Evolutionary conservation across 2,888 invertebrate species (phyloP).

Genomic region (Ecdyonurus torrentis): DNA sequence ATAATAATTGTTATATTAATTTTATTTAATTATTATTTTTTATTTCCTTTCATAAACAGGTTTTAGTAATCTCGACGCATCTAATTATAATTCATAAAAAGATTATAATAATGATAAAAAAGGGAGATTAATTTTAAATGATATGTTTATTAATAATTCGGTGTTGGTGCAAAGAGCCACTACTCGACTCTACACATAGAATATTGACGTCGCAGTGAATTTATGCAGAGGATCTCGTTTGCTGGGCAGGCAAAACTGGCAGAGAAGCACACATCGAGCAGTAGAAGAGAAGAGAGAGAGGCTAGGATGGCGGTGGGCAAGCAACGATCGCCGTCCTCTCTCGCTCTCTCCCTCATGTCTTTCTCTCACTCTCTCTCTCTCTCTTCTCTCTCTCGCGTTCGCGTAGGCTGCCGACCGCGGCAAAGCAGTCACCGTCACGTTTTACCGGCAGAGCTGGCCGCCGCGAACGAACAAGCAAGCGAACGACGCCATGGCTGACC

Average conservation of each 20-base stretch:
- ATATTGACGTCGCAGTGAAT: neutral
- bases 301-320: neutral
- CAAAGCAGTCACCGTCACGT: neutral
- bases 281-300: neutral
- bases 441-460: neutral
- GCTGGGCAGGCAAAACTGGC: too few relatives aligned
- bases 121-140: neutral
- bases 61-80: neutral
- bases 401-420: neutral
- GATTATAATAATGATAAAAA: too few relatives aligned
- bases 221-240: neutral
- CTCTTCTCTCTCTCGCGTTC: neutral
- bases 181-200: neutral
- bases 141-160: neutral
- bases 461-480: constrained; percentile 7
- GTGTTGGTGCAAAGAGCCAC: neutral
- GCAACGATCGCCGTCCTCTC: neutral
- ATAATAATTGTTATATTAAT: too few relatives aligned
- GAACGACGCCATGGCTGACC: constrained; percentile 4
- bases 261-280: constrained; percentile 3
- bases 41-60: too few relatives aligned
- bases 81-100: too few relatives aligned
- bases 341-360: neutral
- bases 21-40: too few relatives aligned
- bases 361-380: neutral